phyloP scores from a whole-genome alignment of 1,140 invertebrate species.

The Drosophila obscura region DNA sequence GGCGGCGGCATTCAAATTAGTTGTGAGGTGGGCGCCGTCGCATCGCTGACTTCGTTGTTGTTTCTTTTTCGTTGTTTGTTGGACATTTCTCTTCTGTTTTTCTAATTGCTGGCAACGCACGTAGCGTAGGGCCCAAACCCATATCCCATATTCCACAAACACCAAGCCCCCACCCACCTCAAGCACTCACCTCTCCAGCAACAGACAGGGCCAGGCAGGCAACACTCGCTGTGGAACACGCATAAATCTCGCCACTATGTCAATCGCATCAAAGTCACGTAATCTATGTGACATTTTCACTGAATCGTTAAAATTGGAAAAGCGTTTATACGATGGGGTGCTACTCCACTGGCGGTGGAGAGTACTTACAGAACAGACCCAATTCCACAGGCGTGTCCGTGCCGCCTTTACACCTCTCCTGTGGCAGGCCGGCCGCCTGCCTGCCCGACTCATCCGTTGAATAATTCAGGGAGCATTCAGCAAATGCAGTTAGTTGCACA shows the following conservation, averaged over 20 bases:
- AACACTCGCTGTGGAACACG: constrained; percentile 46
- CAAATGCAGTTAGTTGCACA: constrained; percentile 49
- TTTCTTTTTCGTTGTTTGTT: constrained; percentile 6
- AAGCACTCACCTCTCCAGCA: too few species aligned
- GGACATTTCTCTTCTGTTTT: constrained; percentile 19
- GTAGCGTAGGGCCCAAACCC: constrained; percentile 25
- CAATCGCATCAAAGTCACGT: constrained; percentile 82
- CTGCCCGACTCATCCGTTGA: constrained; percentile 13
- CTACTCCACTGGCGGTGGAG: too few species aligned
- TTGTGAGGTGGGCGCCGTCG: constrained; percentile 54
- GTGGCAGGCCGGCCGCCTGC: constrained; percentile 1
- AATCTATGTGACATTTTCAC: constrained; percentile 82
- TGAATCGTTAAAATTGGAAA: constrained; percentile 77
- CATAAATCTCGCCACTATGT: constrained; percentile 82
- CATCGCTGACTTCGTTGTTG: constrained; percentile 29
- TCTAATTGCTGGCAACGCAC: constrained; percentile 72
- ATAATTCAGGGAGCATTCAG: constrained; percentile 38
- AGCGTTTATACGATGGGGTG: constrained; percentile 20
- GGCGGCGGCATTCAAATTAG: constrained; percentile 70
- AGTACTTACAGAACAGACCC: too few species aligned
- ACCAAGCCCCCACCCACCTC: constrained; percentile 31
- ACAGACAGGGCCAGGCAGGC: too few species aligned
- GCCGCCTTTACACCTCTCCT: too few species aligned
- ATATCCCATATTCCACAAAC: constrained; percentile 10
- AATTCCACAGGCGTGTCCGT: too few species aligned